Evolutionary conservation across 2,888 invertebrate species (phyloP).

Genomic region (Apodemia mormo): DNA sequence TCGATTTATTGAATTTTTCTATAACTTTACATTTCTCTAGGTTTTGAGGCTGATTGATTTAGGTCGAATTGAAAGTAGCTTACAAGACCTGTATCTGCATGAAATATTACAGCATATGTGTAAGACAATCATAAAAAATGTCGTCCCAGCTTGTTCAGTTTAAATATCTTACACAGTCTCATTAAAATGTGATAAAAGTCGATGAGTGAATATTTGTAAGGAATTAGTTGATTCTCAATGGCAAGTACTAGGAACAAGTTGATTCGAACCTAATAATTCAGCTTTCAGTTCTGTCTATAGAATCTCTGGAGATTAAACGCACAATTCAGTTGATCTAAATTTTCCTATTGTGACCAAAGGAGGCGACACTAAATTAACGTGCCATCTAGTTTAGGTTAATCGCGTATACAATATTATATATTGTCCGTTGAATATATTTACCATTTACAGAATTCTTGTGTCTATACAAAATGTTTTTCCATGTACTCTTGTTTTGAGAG

Average conservation of each 20-base stretch:
- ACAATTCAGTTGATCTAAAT: slow-evolving; percentile 68
- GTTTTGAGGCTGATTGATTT: slow-evolving; percentile 8
- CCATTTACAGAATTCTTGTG: slow-evolving; percentile 82
- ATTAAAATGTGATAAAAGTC: too few relatives aligned
- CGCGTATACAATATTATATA: slow-evolving; percentile 83
- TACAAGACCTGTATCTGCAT: too few relatives aligned
- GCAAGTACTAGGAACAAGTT: neutral
- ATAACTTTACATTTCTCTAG: slow-evolving; percentile 21
- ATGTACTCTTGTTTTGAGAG: slow-evolving; percentile 83
- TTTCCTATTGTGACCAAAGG: slow-evolving; percentile 66
- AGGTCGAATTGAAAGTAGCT: neutral
- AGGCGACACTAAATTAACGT: slow-evolving; percentile 80
- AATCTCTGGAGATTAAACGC: slow-evolving; percentile 48
- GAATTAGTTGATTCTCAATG: too few relatives aligned
- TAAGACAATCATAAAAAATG: too few relatives aligned
- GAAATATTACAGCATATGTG: too few relatives aligned
- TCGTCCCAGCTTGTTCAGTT: too few relatives aligned
- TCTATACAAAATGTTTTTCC: slow-evolving; percentile 82
- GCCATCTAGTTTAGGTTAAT: slow-evolving; percentile 83
- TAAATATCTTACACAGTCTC: too few relatives aligned
- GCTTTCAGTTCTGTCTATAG: slow-evolving; percentile 24
- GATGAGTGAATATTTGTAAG: too few relatives aligned
- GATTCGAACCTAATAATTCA: slow-evolving; percentile 46
- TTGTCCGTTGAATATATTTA: slow-evolving; percentile 83
- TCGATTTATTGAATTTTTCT: slow-evolving; percentile 25